Base-by-base conservation (phyloP, 2,797 vertebrate genomes). In the Scolopax bukidnonensis region DNA sequence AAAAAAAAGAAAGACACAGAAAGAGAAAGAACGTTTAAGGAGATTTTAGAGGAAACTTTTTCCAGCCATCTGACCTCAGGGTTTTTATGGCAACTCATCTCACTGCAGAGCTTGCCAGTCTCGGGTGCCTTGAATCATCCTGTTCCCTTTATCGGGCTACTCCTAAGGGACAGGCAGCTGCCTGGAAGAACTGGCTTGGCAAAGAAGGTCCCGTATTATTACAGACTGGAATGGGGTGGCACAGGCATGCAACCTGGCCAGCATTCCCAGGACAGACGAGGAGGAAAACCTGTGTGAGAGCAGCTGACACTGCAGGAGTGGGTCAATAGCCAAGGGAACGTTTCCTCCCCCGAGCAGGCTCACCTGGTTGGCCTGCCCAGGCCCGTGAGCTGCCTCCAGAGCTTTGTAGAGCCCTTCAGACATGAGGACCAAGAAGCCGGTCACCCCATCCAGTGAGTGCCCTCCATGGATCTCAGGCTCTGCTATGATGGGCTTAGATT, bases 361-460 rank as follows among this genome's bases (percentile, higher is more conserved):
- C 93, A 99, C 99, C 99, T 99, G 99, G 97, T 99, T 99, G 97
- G 98, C 99, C 86, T 99, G 99, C 50, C 99, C 99, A 1, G 99
- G 98, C 38, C 99, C 99, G 4, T 99, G 99, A 87, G 99, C 99
- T 2, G 99, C 98, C 95, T 99, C 99, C 17, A 99, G 98, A 1
- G 99, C 99, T 93, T 98, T 99, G 96, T 99, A 99, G 17, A 99
- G 98, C 18, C 99, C 99, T 95, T 99, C 99, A 0, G 99, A 99
- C 99, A 99, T 99, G 60, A 99, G 98, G 94, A 99, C 96, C 95
- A 99, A 97, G 97, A 99, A 99, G 69, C 99, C 99, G 0, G 98
- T 99, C 88, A 99, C 98, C 1, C 97, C 98, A 5, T 99, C 99
- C 98, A 99, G 88, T 0, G 98, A 98, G 67, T 99, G 99, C 57